phyloP scores from a whole-genome alignment of 2,113 vertebrate species.

The Rhabdornis inornatus region DNA sequence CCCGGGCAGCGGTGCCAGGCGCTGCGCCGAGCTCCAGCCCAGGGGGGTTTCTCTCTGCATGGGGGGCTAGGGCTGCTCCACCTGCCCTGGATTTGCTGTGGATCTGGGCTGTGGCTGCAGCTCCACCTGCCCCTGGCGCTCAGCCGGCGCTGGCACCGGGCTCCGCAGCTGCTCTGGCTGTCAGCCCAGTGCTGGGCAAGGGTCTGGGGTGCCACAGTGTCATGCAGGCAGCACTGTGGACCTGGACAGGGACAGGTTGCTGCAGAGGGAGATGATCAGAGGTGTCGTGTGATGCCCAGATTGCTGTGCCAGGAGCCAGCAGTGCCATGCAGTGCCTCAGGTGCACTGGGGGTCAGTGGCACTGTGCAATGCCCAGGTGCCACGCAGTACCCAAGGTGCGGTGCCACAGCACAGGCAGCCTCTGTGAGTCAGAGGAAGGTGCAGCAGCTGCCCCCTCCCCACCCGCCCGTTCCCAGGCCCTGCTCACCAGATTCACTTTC shows the following conservation, averaged over 20 bases:
- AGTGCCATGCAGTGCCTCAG: neutral
- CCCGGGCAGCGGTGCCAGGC: neutral
- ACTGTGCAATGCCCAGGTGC: neutral
- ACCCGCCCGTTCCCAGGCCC: neutral
- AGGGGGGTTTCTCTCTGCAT: neutral
- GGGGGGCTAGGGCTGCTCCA: neutral
- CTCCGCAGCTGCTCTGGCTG: neutral
- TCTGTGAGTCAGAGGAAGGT: neutral
- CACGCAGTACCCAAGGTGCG: fast-evolving
- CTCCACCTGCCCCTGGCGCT: neutral
- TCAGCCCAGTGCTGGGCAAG: neutral
- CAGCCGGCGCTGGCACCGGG: neutral
- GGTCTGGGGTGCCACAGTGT: neutral
- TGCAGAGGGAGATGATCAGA: neutral
- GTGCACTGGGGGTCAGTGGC: neutral
- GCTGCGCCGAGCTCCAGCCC: neutral
- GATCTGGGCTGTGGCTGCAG: neutral
- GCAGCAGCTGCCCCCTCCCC: neutral
- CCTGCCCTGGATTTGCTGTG: neutral
- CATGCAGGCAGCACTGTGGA: neutral
- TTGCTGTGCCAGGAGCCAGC: neutral
- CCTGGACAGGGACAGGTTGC: neutral
- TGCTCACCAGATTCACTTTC: neutral
- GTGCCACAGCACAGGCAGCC: neutral
- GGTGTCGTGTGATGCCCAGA: neutral